phyloP scores from a whole-genome alignment of 1,140 invertebrate species.

The Aporrectodea caliginosa region DNA sequence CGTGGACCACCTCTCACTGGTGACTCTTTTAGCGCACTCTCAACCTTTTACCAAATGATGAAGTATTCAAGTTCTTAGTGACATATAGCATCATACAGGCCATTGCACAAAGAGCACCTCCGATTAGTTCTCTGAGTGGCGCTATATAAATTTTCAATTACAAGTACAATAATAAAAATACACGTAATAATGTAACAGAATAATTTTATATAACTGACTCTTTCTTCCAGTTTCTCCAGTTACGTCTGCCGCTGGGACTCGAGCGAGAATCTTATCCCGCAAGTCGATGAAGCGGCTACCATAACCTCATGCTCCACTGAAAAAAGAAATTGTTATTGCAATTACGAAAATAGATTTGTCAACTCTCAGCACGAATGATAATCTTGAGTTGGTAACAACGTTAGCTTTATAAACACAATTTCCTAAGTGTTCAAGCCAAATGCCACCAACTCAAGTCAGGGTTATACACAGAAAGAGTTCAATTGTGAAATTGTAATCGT shows the following conservation, averaged over 20 bases:
- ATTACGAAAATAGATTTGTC: no score
- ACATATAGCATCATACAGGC: not conserved
- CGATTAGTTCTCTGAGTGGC: not conserved
- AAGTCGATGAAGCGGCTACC: not conserved
- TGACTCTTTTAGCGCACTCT: not conserved
- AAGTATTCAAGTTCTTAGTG: not conserved
- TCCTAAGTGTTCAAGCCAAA: no score
- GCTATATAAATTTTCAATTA: not conserved
- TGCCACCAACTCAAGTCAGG: no score
- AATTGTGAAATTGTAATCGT: no score
- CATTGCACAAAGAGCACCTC: not conserved
- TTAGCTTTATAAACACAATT: no score
- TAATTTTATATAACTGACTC: not conserved
- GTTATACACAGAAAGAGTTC: no score
- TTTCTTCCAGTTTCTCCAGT: not conserved
- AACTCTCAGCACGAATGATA: no score
- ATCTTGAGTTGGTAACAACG: no score
- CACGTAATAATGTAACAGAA: no score
- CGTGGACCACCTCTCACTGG: no score
- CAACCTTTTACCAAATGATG: not conserved
- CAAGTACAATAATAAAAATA: not conserved
- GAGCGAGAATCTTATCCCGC: not conserved
- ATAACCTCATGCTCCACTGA: not conserved
- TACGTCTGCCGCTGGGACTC: not conserved
- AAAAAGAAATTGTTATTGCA: no score